Evolutionary conservation across 2,888 invertebrate species (phyloP).

Genomic region (Scrobipalpa atriplicella): DNA sequence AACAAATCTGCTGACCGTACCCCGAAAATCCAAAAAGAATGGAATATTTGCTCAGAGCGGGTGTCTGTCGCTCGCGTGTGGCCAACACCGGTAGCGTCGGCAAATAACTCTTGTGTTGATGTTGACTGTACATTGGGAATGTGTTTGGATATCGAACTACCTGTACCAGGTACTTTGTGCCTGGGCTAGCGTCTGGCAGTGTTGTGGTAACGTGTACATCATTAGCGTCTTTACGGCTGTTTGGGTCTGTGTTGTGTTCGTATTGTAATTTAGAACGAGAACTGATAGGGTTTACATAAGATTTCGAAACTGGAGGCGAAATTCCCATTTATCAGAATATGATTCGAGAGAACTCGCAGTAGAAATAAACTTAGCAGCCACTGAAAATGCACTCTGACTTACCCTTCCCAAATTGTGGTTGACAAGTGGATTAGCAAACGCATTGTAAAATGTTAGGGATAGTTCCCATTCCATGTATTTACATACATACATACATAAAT

Average conservation of each 20-base stretch:
- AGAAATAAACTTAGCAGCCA: no score
- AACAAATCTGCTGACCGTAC: constrained; percentile 54
- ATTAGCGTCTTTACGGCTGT: constrained; percentile 12
- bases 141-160: constrained; percentile 69
- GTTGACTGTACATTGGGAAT: constrained; percentile 69
- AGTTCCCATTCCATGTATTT: no score
- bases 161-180: constrained; percentile 56
- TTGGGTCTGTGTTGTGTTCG: constrained; percentile 2
- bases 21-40: constrained; percentile 66
- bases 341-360: no score
- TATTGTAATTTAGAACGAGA: not conserved
- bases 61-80: constrained; percentile 65
- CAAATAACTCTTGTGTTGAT: constrained; percentile 58
- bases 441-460: no score
- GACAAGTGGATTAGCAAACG: no score
- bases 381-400: no score
- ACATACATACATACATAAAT: no score
- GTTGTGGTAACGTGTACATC: constrained; percentile 2
- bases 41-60: constrained; percentile 67
- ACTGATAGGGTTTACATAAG: not conserved
- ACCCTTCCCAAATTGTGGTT: no score
- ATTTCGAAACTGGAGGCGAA: not conserved
- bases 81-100: constrained; percentile 79
- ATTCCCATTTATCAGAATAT: no score
- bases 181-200: constrained; percentile 11